These are phyloP conservation scores for Gerosis bhagava DNA, from an alignment of 2,888 invertebrate genomes.

Conservation along the genomic window DNA sequence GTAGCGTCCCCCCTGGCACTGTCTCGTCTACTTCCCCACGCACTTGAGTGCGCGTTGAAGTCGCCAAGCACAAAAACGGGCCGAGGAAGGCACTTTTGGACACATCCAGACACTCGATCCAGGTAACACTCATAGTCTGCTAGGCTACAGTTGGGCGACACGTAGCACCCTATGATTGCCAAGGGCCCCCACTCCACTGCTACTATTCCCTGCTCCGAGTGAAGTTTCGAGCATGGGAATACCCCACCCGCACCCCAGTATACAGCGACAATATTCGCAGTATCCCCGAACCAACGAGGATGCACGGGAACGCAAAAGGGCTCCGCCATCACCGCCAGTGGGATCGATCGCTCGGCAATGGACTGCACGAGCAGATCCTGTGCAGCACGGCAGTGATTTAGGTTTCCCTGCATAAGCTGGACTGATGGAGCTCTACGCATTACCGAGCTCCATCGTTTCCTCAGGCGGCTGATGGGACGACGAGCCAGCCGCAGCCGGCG, in stretches of 20 bases:
- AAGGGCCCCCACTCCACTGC: slow-evolving; percentile 1
- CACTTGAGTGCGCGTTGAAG: no score
- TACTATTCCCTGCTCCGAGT: neutral
- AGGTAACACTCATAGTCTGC: slow-evolving; percentile 1
- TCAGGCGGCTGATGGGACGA: slow-evolving; percentile 4
- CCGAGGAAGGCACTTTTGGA: no score
- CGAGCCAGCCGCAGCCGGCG: slow-evolving; percentile 2
- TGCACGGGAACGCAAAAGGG: neutral
- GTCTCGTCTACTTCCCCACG: no score
- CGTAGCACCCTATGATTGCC: no score
- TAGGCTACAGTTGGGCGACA: neutral
- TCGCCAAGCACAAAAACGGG: no score
- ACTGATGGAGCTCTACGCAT: no score
- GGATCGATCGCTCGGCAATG: neutral
- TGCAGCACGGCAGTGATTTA: no score
- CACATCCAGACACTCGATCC: no score
- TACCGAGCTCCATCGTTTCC: no score
- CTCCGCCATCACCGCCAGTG: slow-evolving; percentile 8
- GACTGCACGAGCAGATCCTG: slow-evolving; percentile 3
- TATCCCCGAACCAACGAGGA: no score
- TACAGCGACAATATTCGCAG: neutral
- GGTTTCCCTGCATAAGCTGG: neutral
- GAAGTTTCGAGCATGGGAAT: neutral
- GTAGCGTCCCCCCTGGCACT: neutral
- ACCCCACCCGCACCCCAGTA: slow-evolving; percentile 1